Percentiles rank a stretch among this genome's conserved stretches.
These are phyloP conservation scores for Puma concolor DNA, from an alignment of 2,113 vertebrate genomes.

Conservation along the genomic window DNA sequence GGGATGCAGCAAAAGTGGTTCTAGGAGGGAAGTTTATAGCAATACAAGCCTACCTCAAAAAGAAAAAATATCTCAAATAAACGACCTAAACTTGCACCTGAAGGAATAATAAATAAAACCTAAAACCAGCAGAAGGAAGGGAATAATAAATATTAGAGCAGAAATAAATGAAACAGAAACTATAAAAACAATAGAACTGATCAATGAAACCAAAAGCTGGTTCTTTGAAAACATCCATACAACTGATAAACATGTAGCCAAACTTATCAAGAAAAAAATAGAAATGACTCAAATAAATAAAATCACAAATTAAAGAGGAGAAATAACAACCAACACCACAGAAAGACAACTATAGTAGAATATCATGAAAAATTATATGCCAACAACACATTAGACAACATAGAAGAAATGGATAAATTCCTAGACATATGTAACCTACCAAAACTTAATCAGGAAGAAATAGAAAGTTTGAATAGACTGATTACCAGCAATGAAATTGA, in stretches of 20 bases:
- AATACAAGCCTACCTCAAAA: background rate
- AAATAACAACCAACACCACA: background rate
- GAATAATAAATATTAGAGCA: background rate
- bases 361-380: background rate
- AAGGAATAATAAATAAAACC: background rate
- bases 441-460: background rate
- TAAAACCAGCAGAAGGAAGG: background rate
- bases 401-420: background rate
- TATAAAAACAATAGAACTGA: background rate
- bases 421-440: background rate
- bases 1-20: background rate
- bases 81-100: background rate
- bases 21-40: background rate
- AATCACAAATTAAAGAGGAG: background rate
- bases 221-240: background rate
- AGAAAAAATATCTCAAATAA: background rate
- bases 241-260: background rate
- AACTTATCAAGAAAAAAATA: background rate
- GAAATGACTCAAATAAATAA: background rate
- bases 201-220: background rate
- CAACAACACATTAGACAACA: background rate
- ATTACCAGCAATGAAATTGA: background rate
- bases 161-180: background rate
- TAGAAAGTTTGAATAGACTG: background rate
- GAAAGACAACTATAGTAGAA: background rate